phyloP scores from a whole-genome alignment of 2,888 invertebrate species.

The Agriopis marginaria region DNA sequence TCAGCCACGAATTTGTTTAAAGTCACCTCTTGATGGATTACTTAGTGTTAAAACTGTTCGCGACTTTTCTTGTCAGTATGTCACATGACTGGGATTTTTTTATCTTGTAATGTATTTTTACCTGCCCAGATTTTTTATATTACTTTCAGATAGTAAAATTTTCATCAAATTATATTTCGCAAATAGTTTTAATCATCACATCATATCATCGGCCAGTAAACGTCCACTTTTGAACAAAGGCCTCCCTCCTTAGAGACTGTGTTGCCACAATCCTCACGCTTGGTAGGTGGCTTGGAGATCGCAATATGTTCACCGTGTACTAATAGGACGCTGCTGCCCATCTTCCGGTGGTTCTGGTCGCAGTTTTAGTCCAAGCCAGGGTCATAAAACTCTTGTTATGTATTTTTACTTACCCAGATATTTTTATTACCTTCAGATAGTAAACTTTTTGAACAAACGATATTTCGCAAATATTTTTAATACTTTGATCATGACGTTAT shows the following conservation, averaged over 20 bases:
- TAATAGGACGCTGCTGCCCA: too few species aligned
- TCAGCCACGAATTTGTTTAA: conserved; percentile 58
- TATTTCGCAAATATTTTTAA: background rate
- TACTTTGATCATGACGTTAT: too few species aligned
- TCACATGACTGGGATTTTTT: conserved; percentile 61
- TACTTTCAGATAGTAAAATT: background rate
- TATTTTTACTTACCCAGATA: background rate
- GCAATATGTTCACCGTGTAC: too few species aligned
- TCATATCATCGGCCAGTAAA: too few species aligned
- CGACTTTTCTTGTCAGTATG: conserved; percentile 45
- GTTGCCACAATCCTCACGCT: too few species aligned
- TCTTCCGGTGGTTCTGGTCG: too few species aligned
- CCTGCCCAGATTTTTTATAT: background rate
- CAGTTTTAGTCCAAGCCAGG: too few species aligned
- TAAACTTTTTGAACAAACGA: background rate
- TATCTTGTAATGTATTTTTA: conserved; percentile 4
- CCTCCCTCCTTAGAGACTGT: too few species aligned
- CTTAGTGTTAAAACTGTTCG: conserved; percentile 48
- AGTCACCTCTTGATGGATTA: conserved; percentile 64
- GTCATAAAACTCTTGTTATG: background rate
- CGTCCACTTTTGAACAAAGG: too few species aligned
- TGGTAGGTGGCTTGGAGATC: too few species aligned
- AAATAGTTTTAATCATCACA: too few species aligned
- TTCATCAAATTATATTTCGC: background rate
- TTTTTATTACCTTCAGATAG: background rate